phyloP scores from a whole-genome alignment of 2,888 invertebrate species.

The Athalia circularis region DNA sequence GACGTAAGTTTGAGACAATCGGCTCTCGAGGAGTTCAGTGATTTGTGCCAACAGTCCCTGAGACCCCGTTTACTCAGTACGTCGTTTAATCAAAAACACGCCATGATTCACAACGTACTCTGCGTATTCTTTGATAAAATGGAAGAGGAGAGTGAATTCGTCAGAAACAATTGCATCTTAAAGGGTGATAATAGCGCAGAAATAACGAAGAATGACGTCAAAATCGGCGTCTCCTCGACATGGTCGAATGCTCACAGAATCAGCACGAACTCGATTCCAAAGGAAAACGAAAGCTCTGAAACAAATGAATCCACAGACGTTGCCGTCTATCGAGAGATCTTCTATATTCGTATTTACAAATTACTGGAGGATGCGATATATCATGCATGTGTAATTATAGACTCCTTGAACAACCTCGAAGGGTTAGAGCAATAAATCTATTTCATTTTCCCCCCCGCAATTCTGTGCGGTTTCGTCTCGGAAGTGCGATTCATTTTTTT shows the following conservation, averaged over 20 bases:
- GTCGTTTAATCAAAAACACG: constrained; percentile 45
- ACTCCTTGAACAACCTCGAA: constrained; percentile 58
- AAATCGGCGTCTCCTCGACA: too few relatives aligned
- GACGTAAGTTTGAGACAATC: constrained; percentile 46
- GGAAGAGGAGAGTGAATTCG: constrained; percentile 56
- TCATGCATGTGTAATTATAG: constrained; percentile 56
- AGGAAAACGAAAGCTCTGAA: not conserved
- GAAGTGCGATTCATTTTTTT: too few relatives aligned
- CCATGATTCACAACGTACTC: constrained; percentile 55
- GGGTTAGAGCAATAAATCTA: constrained; percentile 31
- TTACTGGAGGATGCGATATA: constrained; percentile 55
- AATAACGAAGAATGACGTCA: not conserved
- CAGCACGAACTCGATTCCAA: not conserved
- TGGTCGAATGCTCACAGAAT: too few relatives aligned
- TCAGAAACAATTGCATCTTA: constrained; percentile 45
- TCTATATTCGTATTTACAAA: constrained; percentile 58
- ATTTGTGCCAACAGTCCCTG: constrained; percentile 53
- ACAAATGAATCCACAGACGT: constrained; percentile 24
- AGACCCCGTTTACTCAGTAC: constrained; percentile 43
- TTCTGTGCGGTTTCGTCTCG: too few relatives aligned
- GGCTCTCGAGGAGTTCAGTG: constrained; percentile 50
- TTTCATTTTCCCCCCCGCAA: too few relatives aligned
- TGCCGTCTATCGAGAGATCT: constrained; percentile 56
- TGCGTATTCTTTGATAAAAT: constrained; percentile 59
- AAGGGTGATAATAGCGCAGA: not conserved